Base-by-base conservation (phyloP, 2,888 invertebrate species). In the Anaspis maculata region DNA sequence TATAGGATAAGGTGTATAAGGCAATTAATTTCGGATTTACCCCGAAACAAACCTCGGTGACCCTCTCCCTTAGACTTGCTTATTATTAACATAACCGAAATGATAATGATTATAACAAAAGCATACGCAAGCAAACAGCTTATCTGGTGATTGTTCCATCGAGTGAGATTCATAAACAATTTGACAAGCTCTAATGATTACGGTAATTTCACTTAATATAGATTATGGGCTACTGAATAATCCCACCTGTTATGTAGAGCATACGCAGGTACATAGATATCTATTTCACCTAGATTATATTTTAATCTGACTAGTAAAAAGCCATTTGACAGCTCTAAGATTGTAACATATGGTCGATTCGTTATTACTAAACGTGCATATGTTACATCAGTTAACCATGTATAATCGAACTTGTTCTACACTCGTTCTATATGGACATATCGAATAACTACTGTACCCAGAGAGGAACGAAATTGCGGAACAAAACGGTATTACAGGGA, bases 271-370 rank as follows among this genome's bases (percentile, higher is more conserved):
- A 35, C 39, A 34, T 26, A 22, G n/a, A n/a, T 46, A 45, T 49
- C 44, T 49, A 48, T 49, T 46, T 42, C 45, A 40, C 41, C 34
- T 42, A 51, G 50, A 52, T 54, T 51, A 48, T 41, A 40, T 39
- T 39, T 46, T 52, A 54, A 54, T 52, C 49, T 54, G 49, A 48
- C 49, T 48, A 35, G 42, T 48, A 50, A 52, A 51, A 51, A 45
- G 46, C 45, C 39, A 46, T 48, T 42, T 52, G 52, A 52, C 50
- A 52, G 48, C 34, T 41, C 44, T 41, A 50, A 49, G 48, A 52
- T 45, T 44, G 46, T 40, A 47, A 41, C 54, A 54, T 54, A 54
- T 54, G 54, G 52, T 15, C n/a, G 27, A 29, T 39, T 39, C 23
- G 14, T 34, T 39, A 39, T 39, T 36, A 39, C 29, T 28, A 39